Evolutionary conservation across 2,797 vertebrate species (phyloP), one percentile per base, ranked within the genome.

Genomic region (Macropodus opercularis): DNA sequence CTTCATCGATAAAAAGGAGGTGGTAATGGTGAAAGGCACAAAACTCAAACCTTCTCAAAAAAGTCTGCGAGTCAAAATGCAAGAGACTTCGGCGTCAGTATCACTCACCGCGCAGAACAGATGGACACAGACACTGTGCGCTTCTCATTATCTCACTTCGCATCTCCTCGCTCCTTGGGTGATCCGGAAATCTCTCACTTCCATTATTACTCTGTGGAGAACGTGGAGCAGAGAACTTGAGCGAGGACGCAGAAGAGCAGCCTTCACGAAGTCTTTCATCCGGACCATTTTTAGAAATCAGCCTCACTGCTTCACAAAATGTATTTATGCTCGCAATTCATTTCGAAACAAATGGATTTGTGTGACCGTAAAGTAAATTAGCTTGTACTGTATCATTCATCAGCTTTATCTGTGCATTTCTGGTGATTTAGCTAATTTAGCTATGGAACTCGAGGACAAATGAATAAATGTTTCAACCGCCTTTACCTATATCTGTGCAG

Each of bases 321-420:
- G 9, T 18, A 5, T 39, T 19, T 38, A 10, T 39, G n/a, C 11
- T 39, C 17, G 7, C 34, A 5, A 8, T 36, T 36, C 17, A 36
- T n/a, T 36, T 17, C n/a, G 17, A 36, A 36, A 36, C 17, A 1
- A 36, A 6, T 36, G 35, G 35, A 3, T 17, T 17, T 8, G 8
- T 36, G 35, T 36, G n/a, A 36, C 8, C 34, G 35, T n/a, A 36
- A 36, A 14, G n/a, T 35, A 35, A 35, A 35, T 2, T 15, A 15
- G n/a, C 35, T 53, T 55, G 32, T 11, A n/a, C n/a, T n/a, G n/a
- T n/a, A 43, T 17, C 17, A 34, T 24, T 34, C 31, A 44, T 36
- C 27, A 18, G 2, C 23, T 18, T 43, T 53, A 29, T 14, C 11
- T 18, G 23, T 40, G 26, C 13, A 41, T 11, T 40, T 31, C n/a